phyloP scores from a whole-genome alignment of 2,113 vertebrate species.

The Euleptes europaea region DNA sequence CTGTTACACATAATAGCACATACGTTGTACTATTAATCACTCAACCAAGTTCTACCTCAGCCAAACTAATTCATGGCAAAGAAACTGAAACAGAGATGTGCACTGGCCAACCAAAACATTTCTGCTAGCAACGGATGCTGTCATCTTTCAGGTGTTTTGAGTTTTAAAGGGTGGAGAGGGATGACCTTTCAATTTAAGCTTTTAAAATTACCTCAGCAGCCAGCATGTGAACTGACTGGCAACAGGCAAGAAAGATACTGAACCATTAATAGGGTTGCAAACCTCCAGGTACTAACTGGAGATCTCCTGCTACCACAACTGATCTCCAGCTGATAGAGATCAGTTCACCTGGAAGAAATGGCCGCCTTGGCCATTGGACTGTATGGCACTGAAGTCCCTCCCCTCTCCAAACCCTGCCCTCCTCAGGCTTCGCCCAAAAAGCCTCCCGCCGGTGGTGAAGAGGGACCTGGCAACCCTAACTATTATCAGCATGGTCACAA shows the following conservation, averaged over 20 bases:
- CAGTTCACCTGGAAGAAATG: too few species aligned
- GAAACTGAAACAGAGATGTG: not conserved
- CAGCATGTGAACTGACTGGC: slow-evolving; percentile 3
- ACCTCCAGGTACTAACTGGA: too few species aligned
- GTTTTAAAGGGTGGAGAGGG: not conserved
- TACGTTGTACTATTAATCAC: not conserved
- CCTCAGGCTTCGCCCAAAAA: too few species aligned
- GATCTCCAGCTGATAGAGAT: too few species aligned
- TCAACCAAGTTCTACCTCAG: not conserved
- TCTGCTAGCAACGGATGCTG: not conserved
- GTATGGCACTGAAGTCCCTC: too few species aligned
- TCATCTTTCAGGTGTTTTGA: not conserved
- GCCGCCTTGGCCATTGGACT: too few species aligned
- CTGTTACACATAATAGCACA: not conserved
- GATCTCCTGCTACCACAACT: too few species aligned
- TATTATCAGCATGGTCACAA: too few species aligned
- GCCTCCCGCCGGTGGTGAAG: too few species aligned
- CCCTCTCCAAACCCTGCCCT: too few species aligned
- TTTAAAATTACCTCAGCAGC: not conserved
- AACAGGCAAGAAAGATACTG: not conserved
- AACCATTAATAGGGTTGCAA: not conserved
- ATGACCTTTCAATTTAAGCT: not conserved
- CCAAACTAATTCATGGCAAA: not conserved
- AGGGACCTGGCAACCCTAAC: too few species aligned
- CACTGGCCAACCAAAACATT: slow-evolving; percentile 1